A percentile compares a stretch with the other conserved stretches of the same genome.
Evolutionary conservation across 2,888 invertebrate genomes (phyloP).

Genomic region (Brassicogethes aeneus): DNA sequence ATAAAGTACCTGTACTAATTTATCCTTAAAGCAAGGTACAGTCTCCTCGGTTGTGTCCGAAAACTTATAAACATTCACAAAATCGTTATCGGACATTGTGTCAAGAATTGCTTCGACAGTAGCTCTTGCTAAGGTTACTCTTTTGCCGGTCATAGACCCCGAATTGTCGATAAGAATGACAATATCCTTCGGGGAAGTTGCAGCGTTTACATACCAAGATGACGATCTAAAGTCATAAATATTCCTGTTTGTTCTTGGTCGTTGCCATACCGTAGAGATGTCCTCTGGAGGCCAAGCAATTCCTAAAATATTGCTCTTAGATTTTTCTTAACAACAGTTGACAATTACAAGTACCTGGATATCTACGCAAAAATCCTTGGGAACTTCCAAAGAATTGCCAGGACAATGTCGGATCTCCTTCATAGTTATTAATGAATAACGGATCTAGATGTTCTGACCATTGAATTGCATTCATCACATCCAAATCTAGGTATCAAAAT

Average conservation of each 20-base stretch:
- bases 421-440: constrained; percentile 82
- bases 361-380: constrained; percentile 89
- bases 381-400: constrained; percentile 99
- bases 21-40: constrained; percentile 83
- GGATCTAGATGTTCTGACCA: constrained; percentile 93
- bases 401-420: constrained; percentile 82
- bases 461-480: constrained; percentile 81
- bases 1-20: constrained; percentile 67
- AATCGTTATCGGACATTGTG: constrained; percentile 94
- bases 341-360: constrained; percentile 66
- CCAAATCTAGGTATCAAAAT: constrained; percentile 51
- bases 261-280: constrained; percentile 45
- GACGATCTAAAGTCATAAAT: constrained; percentile 92
- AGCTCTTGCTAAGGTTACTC: constrained; percentile 76
- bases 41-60: constrained; percentile 75
- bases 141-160: constrained; percentile 78
- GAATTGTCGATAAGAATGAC: constrained; percentile 89
- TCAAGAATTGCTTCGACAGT: constrained; percentile 86
- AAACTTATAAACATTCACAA: constrained; percentile 89
- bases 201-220: constrained; percentile 95
- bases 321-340: neutral
- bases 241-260: constrained; percentile 67
- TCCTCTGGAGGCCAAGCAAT: constrained; percentile 81
- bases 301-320: too few species aligned
- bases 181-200: constrained; percentile 94